A percentile compares a stretch with the other conserved stretches of the same genome.
Conservation (phyloP, 2,888 invertebrate genomes). For the Tenthredo distinguenda region DNA sequence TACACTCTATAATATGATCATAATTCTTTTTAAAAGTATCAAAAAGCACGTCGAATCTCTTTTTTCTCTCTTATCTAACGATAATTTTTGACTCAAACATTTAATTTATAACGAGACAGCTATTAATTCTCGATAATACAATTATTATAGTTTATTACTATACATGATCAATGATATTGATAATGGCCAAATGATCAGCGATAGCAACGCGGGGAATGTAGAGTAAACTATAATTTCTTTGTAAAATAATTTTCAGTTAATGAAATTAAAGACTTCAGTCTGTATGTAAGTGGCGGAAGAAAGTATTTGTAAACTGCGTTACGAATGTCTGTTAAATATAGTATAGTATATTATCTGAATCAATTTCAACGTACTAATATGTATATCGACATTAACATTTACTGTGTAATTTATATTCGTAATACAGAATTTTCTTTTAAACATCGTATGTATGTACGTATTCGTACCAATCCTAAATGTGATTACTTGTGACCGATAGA, state of each 20-base stretch:
- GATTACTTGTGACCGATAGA: constrained; percentile 40
- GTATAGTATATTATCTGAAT: constrained; percentile 37
- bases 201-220: not conserved
- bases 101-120: not conserved
- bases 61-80: not conserved
- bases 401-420: constrained; percentile 27
- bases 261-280: not conserved
- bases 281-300: not conserved
- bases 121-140: not conserved
- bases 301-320: not conserved
- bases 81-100: not conserved
- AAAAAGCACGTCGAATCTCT: not conserved
- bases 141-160: constrained; percentile 6
- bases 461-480: constrained; percentile 40
- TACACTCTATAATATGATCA: not conserved
- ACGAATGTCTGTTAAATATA: not conserved
- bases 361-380: constrained; percentile 38
- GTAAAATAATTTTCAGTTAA: not conserved
- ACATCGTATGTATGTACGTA: constrained; percentile 5
- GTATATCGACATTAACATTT: constrained; percentile 45
- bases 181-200: not conserved
- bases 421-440: constrained; percentile 18
- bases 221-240: not conserved
- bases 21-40: not conserved
- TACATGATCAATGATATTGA: not conserved